Percentiles rank a stretch among this genome's conserved stretches.
phyloP scores from a whole-genome alignment of 2,797 vertebrate genomes.

The Neosalanx taihuensis region DNA sequence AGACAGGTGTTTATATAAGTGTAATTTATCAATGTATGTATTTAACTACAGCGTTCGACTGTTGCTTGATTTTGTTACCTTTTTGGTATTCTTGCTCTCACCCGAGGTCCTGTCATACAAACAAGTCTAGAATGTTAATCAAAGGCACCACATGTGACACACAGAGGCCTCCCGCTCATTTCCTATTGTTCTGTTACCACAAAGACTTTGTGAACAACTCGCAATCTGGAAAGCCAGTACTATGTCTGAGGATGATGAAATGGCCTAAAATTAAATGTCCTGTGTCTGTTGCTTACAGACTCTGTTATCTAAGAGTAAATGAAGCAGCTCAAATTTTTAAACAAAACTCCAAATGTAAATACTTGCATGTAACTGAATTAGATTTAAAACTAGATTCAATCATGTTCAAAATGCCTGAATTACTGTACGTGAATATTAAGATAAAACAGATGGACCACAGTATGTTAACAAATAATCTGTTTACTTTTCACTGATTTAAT shows the following conservation, averaged over 20 bases:
- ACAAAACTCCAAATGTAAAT: constrained; percentile 11
- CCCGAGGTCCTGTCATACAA: constrained; percentile 60
- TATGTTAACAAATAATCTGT: constrained; percentile 29
- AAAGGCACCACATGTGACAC: constrained; percentile 75
- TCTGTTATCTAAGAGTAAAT: constrained; percentile 13
- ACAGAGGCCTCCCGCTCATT: constrained; percentile 70
- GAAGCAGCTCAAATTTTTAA: constrained; percentile 9
- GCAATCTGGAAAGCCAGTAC: constrained; percentile 66
- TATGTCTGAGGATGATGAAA: constrained; percentile 61
- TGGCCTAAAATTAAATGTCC: constrained; percentile 36
- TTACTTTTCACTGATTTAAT: constrained; percentile 53
- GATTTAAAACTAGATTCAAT: neutral
- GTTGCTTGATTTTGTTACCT: constrained; percentile 44
- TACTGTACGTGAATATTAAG: neutral
- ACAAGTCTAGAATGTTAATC: constrained; percentile 72
- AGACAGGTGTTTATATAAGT: neutral
- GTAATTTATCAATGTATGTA: neutral
- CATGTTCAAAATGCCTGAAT: neutral
- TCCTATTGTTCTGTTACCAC: constrained; percentile 76
- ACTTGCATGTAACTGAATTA: constrained; percentile 15
- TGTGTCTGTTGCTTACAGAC: constrained; percentile 5
- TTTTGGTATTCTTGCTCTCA: constrained; percentile 52
- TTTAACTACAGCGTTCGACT: neutral
- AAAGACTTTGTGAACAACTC: constrained; percentile 71
- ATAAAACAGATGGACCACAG: constrained; percentile 32